Conservation (phyloP, 2,113 vertebrate species). For the Heterocephalus glaber region DNA sequence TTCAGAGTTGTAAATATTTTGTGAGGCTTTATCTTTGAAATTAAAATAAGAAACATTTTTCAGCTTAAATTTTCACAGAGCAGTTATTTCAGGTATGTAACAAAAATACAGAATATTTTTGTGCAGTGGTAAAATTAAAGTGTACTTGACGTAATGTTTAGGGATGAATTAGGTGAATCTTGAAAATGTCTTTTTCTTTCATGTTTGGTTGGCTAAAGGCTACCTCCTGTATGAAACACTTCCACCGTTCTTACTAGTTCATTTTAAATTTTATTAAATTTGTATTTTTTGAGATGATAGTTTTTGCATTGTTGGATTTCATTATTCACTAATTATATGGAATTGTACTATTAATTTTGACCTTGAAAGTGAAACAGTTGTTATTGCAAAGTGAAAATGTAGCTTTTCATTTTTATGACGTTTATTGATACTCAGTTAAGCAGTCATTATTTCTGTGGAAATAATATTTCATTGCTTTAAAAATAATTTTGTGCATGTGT, state of each 20-base stretch:
- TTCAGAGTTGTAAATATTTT: slow-evolving; percentile 21
- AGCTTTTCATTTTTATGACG: not conserved
- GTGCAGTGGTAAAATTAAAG: slow-evolving; percentile 10
- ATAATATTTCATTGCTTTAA: not conserved
- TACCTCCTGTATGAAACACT: not conserved
- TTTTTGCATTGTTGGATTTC: not conserved
- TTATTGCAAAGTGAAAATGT: not conserved
- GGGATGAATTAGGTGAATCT: not conserved
- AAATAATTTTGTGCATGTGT: not conserved
- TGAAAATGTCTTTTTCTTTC: not conserved
- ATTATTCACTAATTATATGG: not conserved
- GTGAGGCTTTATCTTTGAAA: slow-evolving; percentile 3
- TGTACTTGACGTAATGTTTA: not conserved
- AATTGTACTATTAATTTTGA: slow-evolving; percentile 20
- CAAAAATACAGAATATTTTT: not conserved
- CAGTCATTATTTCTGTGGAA: not conserved
- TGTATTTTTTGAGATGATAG: not conserved
- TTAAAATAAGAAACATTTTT: slow-evolving; percentile 37
- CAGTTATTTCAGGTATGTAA: not conserved
- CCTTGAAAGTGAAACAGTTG: slow-evolving; percentile 1
- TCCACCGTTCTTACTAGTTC: not conserved
- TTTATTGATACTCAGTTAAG: not conserved
- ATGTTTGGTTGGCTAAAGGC: not conserved
- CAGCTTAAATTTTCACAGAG: not conserved
- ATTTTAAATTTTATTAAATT: slow-evolving; percentile 19